Evolutionary conservation across 2,113 vertebrate species (phyloP), one percentile per base, ranked within the genome.

Genomic region (Nyctereutes procyonoides): DNA sequence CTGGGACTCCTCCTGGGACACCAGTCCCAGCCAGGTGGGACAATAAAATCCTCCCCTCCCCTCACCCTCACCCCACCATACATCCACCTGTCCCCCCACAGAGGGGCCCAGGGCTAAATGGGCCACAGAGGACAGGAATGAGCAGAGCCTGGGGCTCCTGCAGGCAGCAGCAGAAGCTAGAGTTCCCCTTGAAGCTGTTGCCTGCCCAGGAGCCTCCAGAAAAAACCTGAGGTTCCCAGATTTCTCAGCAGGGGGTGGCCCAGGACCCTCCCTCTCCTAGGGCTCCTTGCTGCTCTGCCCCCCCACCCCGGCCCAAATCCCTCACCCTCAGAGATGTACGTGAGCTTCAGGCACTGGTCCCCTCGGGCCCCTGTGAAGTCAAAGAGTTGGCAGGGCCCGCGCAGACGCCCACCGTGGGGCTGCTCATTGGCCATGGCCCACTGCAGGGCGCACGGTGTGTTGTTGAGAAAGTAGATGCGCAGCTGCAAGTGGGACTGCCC

Each of bases 321-420:
- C 97, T 98, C 93, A 98, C 98, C 98, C 88, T 98, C 97, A 0
- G 98, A 98, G 90, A 98, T 97, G 92, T 98, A 98, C 88, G 93
- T 98, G 95, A 98, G 97, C 24, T 96, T 97, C 92, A 98, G 95
- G 43, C 58, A 98, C 77, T 98, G 98, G 96, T 98, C 97, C 3
- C 96, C 97, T 13, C 87, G 96, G 71, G 95, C 94, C 38, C 97
- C 96, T 0, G 95, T 98, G 95, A 98, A 98, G 80, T 98, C 96
- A 0, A 98, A 98, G 92, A 98, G 97, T 84, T 98, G 98, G 89
- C 98, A 98, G 63, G 98, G 98, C 48, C 98, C 98, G 0, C 96
- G 97, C 80, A 98, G 96, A n/a, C 96, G 93, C 12, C 98, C 97
- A 0, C 97, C 93, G 0, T 98, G 96, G 3, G 98, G 98, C 88